Evolutionary conservation across 2,797 vertebrate genomes (phyloP).

Genomic region (Schizopygopsis malacanthus): DNA sequence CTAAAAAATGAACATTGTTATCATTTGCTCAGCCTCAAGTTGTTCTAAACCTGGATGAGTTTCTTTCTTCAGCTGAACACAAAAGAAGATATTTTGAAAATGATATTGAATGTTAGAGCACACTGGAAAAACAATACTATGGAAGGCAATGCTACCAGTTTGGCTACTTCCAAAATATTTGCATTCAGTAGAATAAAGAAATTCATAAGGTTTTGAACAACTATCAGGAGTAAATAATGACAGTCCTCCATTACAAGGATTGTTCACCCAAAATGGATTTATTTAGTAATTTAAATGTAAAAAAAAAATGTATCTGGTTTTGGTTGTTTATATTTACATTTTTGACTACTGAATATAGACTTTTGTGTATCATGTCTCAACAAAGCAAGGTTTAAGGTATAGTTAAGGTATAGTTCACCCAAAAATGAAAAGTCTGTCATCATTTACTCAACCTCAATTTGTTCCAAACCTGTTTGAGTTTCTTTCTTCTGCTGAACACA

Average conservation of each 20-base stretch:
- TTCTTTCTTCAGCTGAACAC: background rate
- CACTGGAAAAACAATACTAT: no score
- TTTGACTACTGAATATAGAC: background rate
- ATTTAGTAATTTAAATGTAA: no score
- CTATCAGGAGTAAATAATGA: no score
- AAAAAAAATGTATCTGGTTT: background rate
- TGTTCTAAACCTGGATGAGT: background rate
- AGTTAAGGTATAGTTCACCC: no score
- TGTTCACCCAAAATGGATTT: no score
- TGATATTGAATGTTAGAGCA: no score
- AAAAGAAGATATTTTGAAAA: background rate
- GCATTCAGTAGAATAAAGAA: no score
- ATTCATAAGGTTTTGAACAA: no score
- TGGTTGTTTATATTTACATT: background rate
- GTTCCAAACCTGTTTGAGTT: background rate
- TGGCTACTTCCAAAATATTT: no score
- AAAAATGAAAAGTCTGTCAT: no score
- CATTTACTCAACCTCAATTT: background rate
- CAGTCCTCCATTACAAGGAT: no score
- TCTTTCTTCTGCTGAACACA: background rate
- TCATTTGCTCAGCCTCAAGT: background rate
- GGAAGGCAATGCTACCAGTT: no score
- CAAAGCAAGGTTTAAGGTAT: background rate
- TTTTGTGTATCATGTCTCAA: background rate
- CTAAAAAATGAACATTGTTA: background rate